A percentile compares a stretch with the other conserved stretches of the same genome.
Evolutionary conservation across 2,888 invertebrate species (phyloP).

Genomic region (Myathropa florea): DNA sequence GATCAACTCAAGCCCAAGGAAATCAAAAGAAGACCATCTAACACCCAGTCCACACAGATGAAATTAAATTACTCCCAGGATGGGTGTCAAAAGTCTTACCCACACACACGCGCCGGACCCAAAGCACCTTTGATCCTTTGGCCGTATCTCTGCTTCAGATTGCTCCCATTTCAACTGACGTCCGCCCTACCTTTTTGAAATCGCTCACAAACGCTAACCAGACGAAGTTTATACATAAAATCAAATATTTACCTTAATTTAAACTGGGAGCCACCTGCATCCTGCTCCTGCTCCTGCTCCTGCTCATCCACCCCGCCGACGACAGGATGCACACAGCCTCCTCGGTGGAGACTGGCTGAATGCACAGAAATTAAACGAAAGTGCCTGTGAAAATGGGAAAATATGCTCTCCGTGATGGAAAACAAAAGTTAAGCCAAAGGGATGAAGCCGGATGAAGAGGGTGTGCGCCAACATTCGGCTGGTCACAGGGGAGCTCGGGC

Average conservation of each 20-base stretch:
- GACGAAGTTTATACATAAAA: constrained; percentile 61
- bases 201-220: constrained; percentile 34
- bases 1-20: constrained; percentile 5
- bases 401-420: constrained; percentile 23
- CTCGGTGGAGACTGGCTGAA: not conserved
- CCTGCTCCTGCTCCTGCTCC: not conserved
- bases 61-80: constrained; percentile 53
- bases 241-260: constrained; percentile 65
- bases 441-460: not conserved
- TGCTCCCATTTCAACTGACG: constrained; percentile 38
- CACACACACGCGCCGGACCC: not conserved
- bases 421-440: constrained; percentile 21
- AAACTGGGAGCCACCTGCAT: constrained; percentile 30
- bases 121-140: not conserved
- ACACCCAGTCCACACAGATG: not conserved
- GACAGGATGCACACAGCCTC: not conserved
- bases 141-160: constrained; percentile 26
- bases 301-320: not conserved
- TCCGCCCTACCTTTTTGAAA: not conserved
- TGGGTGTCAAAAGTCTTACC: constrained; percentile 31
- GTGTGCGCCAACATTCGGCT: not conserved
- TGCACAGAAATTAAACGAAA: constrained; percentile 47
- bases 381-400: constrained; percentile 39
- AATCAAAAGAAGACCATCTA: not conserved
- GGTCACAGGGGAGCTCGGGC: not conserved